phyloP scores from a whole-genome alignment of 2,797 vertebrate genomes.

The Carduelis carduelis region DNA sequence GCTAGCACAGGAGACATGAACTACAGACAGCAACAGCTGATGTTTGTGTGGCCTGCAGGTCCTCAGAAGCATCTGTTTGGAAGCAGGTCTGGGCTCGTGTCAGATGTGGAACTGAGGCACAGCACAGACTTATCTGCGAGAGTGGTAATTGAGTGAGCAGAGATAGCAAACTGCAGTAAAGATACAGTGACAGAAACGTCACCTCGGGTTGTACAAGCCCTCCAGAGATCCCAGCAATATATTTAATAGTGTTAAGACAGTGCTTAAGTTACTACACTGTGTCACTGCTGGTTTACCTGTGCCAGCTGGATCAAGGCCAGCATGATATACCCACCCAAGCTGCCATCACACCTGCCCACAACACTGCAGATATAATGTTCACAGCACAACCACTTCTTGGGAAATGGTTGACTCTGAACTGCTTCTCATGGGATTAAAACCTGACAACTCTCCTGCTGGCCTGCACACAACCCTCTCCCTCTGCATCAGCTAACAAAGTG shows the following conservation, averaged over 20 bases:
- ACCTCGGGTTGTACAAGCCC: constrained; percentile 16
- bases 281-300: constrained; percentile 38
- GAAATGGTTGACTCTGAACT: not conserved
- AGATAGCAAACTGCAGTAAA: not conserved
- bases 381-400: not conserved
- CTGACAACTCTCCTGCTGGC: not conserved
- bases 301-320: constrained; percentile 53
- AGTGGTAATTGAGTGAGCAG: not conserved
- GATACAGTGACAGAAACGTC: not conserved
- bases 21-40: not conserved
- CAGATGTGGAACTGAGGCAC: not conserved
- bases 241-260: constrained; percentile 40
- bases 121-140: not conserved
- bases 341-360: constrained; percentile 35
- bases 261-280: not conserved
- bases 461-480: not conserved
- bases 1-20: not conserved
- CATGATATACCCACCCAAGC: not conserved
- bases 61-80: not conserved
- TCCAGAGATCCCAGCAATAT: not conserved
- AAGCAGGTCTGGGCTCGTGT: not conserved
- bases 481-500: not conserved
- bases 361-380: not conserved
- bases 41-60: not conserved
- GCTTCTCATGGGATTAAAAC: not conserved